phyloP scores from a whole-genome alignment of 1,140 invertebrate genomes.

The Acromyrmex charruanus region DNA sequence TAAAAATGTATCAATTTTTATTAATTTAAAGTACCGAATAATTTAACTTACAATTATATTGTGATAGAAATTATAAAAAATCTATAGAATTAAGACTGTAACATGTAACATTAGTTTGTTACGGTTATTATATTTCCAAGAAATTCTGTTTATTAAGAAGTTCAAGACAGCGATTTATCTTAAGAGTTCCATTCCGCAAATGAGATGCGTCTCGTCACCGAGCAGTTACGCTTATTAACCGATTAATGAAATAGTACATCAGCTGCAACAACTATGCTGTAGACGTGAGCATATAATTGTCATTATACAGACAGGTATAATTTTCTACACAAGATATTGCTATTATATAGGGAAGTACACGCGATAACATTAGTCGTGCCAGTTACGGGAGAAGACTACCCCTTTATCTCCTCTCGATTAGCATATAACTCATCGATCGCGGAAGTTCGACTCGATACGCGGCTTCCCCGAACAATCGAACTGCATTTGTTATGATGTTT shows the following conservation, averaged over 20 bases:
- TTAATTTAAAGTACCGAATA: not conserved
- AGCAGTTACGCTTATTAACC: not conserved
- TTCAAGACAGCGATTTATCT: not conserved
- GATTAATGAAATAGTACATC: not conserved
- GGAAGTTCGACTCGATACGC: not conserved
- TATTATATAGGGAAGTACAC: not conserved
- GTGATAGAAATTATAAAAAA: not conserved
- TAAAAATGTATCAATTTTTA: not conserved
- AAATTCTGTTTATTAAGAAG: not conserved
- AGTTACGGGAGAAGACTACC: not conserved
- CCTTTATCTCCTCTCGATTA: not conserved
- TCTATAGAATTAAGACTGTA: too few relatives aligned
- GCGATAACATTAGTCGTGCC: not conserved
- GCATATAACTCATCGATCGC: conserved; percentile 8
- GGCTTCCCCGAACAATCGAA: not conserved
- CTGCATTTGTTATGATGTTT: conserved; percentile 27
- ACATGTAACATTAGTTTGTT: not conserved
- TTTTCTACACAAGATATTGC: conserved; percentile 24
- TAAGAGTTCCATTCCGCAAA: not conserved
- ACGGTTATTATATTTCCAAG: too few relatives aligned
- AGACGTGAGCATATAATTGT: not conserved
- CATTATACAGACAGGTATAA: not conserved
- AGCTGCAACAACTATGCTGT: not conserved
- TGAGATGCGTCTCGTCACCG: not conserved
- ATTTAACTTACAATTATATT: not conserved